Base-by-base conservation (phyloP, 2,888 invertebrate species). In the Morinoia aosen region DNA sequence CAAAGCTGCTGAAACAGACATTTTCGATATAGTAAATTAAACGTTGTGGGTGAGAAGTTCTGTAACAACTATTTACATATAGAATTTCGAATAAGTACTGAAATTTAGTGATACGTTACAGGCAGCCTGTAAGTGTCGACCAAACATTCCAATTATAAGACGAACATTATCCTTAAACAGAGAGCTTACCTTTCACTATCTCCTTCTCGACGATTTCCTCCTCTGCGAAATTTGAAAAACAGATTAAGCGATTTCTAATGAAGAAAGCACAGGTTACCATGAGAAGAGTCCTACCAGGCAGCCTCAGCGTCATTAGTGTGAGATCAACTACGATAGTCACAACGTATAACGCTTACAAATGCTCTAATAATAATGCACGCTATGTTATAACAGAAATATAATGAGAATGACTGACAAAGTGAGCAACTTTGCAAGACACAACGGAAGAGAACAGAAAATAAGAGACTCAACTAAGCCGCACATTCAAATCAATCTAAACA, bases 141-240 rank as follows among this genome's bases (percentile, higher is more conserved):
- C 16, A 25, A 33, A 76, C 25, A 25, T 25, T 76, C 25, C 76
- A 76, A 76, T 33, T 33, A 33, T 76, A 76, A 76, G 10, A 76
- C 25, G 33, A 76, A 76, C 25, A 76, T 76, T 8, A 8, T 10
- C 7, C 76, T 12, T 33, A 57, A 16, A 57, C 95, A 2, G 4
- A 40, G 39, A 3, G 12, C 95, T 95, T 56, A 95, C 95, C 95
- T 64, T 95, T 95, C 5, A 64, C 40, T 12, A 95, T 64, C 64
- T 95, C 95, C 58, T 58, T n/a, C 64, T 64, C 95, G 39, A 95
- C 57, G 58, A 88, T 91, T 96, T 96, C 95, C 96, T 96, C 95
- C 95, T 96, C 88, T 95, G 96, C 57, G 91, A 94, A 95, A 91
- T 88, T 95, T 25, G 0, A 95, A 57, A 58, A 88, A 95, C 12